These are phyloP conservation scores for Sander lucioperca DNA, from an alignment of 2,113 vertebrate genomes.

Conservation along the genomic window DNA sequence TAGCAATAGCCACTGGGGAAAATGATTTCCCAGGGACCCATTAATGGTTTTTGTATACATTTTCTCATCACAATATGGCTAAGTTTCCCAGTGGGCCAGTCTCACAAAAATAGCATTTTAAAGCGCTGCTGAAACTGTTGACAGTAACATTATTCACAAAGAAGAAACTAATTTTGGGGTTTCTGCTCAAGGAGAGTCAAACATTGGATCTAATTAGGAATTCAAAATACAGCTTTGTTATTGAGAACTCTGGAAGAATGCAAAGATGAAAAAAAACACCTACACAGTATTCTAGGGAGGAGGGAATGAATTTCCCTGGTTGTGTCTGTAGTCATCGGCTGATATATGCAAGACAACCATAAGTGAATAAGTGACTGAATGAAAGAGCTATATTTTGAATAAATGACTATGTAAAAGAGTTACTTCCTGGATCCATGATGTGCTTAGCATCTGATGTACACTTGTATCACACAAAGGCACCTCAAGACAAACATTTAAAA, in stretches of 20 bases:
- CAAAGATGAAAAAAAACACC: not conserved
- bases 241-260: not conserved
- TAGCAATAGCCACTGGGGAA: not conserved
- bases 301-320: not conserved
- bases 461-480: not conserved
- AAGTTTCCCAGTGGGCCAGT: not conserved
- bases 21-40: not conserved
- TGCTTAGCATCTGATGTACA: not conserved
- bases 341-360: not conserved
- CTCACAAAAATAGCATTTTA: constrained; percentile 15
- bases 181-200: constrained; percentile 17
- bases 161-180: not conserved
- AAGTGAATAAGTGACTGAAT: not conserved
- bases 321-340: not conserved
- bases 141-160: constrained; percentile 33
- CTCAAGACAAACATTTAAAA: not conserved
- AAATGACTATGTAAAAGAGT: not conserved
- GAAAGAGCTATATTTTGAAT: not conserved
- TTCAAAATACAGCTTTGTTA: not conserved
- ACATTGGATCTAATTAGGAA: constrained; percentile 13
- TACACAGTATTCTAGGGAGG: not conserved
- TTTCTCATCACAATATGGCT: not conserved
- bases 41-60: not conserved
- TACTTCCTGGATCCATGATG: not conserved
- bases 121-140: constrained; percentile 8